Evolutionary conservation across 2,888 invertebrate species (phyloP), one percentile per base, ranked within the genome.

Genomic region (Neuroscelio doddi): DNA sequence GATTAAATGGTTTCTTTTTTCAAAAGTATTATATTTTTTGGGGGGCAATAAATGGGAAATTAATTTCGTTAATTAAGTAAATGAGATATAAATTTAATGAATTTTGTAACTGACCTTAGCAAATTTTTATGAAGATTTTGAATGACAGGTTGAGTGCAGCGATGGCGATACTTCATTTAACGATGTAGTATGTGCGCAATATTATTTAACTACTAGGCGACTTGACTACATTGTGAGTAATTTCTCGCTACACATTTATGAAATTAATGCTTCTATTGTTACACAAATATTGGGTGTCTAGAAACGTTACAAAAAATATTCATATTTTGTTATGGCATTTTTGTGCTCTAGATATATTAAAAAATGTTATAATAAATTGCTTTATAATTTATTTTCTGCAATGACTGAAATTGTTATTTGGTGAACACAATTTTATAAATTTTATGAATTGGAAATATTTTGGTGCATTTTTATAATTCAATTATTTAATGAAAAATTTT

Each of bases 41-140:
- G n/a, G n/a, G n/a, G n/a, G n/a, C n/a, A n/a, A n/a, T n/a, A n/a
- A n/a, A n/a, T n/a, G n/a, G n/a, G n/a, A n/a, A n/a, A n/a, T n/a
- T n/a, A n/a, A n/a, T n/a, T n/a, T n/a, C n/a, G n/a, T 21, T 21
- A 21, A 2, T 21, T 21, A 21, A 21, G 21, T 21, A 30, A 30
- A 3, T 30, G 30, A 30, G 2, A 30, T 10, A 30, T 30, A 4
- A 3, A 3, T 9, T 10, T n/a, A n/a, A 30, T 30, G 4, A 3
- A 9, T 30, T 30, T 30, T 52, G 32, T 47, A 58, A 80, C 79
- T 79, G 73, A 80, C 78, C 77, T 79, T 77, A 53, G 24, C 36
- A 47, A 14, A 55, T 68, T 64, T 66, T 69, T 64, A 68, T 55
- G 73, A 71, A 72, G 70, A 70, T 38, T 39, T 73, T 57, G 36